Evolutionary conservation across 2,113 vertebrate species (phyloP), one percentile per base, ranked within the genome.

Genomic region (Cryptomyrus ogoouensis): DNA sequence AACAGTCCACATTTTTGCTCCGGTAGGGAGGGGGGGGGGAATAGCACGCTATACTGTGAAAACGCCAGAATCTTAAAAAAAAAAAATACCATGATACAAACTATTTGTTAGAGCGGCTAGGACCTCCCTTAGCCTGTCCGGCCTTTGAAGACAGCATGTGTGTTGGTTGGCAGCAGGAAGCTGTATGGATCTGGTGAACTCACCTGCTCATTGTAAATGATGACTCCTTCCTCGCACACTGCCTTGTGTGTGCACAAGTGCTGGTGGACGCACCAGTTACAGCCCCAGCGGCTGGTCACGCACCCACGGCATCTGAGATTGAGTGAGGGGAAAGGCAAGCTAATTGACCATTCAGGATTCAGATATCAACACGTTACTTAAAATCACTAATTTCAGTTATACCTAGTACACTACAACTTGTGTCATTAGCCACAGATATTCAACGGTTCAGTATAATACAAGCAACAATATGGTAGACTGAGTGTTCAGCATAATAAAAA

Each of bases 261-360:
- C 91, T 98, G 97, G 92, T 97, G 97, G 91, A 99, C 94, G 12
- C 98, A 99, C 98, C 98, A 99, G 94, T 98, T 97, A 92, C 98
- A 99, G 35, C 97, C 96, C 98, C 98, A 99, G 49, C 91, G 96
- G 92, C 98, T 99, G 93, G 96, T 95, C 92, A 98, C 98, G 12
- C 98, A 99, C 83, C 97, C 97, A 62, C 95, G 97, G 92, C 98
- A 99, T 88, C 98, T 99, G 92, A 42, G 93, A 58, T 9, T 90
- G 83, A 90, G 53, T 89, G 46, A 44, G 31, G 53, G 15, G 46
- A 2, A 31, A 10, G 21, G 13, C 46, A 17, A 77, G 2, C 27
- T 52, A 17, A 58, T 42, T 7, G 27, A 39, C 85, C 39, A 24
- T 21, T 46, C 15, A 49, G 4, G 44, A 46, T 84, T 46, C 44